phyloP scores from a whole-genome alignment of 2,797 vertebrate species.

The Euphonia xanthogaster region DNA sequence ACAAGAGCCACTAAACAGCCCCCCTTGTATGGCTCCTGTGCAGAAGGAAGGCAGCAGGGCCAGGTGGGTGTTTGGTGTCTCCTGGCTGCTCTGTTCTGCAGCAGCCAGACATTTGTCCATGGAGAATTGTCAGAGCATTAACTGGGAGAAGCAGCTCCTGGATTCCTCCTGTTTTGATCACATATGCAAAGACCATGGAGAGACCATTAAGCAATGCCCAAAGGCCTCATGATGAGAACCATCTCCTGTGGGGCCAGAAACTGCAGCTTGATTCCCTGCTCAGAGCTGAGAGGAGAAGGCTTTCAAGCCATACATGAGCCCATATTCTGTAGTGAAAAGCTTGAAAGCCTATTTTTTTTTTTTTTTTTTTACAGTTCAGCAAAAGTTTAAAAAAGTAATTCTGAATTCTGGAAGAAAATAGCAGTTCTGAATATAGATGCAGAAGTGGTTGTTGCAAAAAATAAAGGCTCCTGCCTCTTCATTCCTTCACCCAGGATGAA shows the following conservation, averaged over 20 bases:
- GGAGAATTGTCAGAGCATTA: not conserved
- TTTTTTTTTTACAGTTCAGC: not conserved
- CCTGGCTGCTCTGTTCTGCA: not conserved
- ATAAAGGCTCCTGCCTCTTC: not conserved
- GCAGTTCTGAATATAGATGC: not conserved
- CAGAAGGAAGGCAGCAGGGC: rapidly evolving
- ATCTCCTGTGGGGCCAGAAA: not conserved
- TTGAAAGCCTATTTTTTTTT: not conserved
- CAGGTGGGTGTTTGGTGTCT: not conserved
- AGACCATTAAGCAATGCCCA: not conserved
- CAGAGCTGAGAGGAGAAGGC: not conserved
- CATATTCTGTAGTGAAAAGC: not conserved
- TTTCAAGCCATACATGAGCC: not conserved
- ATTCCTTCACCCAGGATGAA: not conserved
- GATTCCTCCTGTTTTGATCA: not conserved
- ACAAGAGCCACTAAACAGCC: not conserved
- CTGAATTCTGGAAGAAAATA: not conserved
- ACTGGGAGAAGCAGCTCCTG: not conserved
- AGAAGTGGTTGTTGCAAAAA: not conserved
- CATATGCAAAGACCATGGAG: not conserved
- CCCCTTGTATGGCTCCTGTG: not conserved
- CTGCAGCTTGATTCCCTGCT: not conserved
- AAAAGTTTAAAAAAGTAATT: not conserved
- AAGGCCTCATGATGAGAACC: not conserved
- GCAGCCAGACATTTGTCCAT: not conserved